Percentiles rank a stretch among this genome's conserved stretches.
phyloP scores from a whole-genome alignment of 2,888 invertebrate species.

The Diaprepes abbreviatus region DNA sequence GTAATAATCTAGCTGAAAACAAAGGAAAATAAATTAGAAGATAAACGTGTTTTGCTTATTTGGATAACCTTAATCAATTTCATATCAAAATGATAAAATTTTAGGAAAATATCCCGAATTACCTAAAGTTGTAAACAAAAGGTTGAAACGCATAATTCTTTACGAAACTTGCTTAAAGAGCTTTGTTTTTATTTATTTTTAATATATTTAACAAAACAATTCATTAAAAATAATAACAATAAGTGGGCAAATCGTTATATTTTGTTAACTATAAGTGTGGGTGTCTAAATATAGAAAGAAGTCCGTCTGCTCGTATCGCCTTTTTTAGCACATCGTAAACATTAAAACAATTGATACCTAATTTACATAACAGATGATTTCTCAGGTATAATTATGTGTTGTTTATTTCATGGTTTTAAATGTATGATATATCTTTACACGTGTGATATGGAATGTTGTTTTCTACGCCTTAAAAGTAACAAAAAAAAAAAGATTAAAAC shows the following conservation, averaged over 20 bases:
- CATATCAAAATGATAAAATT: not conserved
- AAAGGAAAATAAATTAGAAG: not conserved
- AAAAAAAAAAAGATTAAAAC: no score
- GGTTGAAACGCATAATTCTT: no score
- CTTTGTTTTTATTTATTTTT: not conserved
- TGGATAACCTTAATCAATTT: not conserved
- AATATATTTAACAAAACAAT: not conserved
- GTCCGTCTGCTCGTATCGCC: not conserved
- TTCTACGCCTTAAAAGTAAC: no score
- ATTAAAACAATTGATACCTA: slow-evolving; percentile 1
- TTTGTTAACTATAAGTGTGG: no score
- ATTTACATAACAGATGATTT: not conserved
- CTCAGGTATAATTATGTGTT: not conserved
- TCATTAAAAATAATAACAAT: no score
- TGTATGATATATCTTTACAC: no score
- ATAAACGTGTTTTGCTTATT: not conserved
- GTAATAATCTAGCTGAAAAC: not conserved
- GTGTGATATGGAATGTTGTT: no score
- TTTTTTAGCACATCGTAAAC: not conserved
- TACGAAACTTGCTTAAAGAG: not conserved
- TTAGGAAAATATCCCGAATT: not conserved
- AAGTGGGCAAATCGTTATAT: no score
- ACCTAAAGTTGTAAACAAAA: not conserved
- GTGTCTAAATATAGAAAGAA: not conserved
- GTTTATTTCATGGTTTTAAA: not conserved